These are phyloP conservation scores for Metridium senile DNA, from an alignment of 92 coral and sea anemone species.

Conservation along the genomic window DNA sequence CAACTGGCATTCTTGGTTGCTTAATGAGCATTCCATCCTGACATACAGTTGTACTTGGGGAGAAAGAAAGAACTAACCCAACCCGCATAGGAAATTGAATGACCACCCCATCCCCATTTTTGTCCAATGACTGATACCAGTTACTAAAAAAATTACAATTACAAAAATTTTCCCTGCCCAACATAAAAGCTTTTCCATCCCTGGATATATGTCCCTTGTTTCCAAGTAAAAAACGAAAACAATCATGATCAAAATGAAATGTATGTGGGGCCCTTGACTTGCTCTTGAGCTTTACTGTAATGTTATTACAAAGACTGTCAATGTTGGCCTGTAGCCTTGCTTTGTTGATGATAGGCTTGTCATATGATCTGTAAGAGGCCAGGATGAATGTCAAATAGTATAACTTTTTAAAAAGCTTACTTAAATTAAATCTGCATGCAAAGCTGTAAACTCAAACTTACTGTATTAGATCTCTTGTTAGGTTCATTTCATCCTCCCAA, in stretches of 20 bases:
- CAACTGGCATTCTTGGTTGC: constrained; percentile 56
- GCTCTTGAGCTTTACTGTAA: constrained; percentile 51
- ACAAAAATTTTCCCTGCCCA: constrained; percentile 40
- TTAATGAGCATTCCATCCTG: constrained; percentile 35
- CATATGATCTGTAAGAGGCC: constrained; percentile 27
- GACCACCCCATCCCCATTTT: constrained; percentile 63
- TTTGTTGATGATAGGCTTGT: constrained; percentile 30
- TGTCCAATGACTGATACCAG: constrained; percentile 70
- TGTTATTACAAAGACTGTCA: constrained; percentile 41
- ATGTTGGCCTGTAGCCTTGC: constrained; percentile 41
- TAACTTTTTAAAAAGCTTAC: not conserved
- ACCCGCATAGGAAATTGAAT: constrained; percentile 54
- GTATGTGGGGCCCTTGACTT: constrained; percentile 43
- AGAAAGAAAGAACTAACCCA: constrained; percentile 38
- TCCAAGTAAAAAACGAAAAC: constrained; percentile 45
- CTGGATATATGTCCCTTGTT: constrained; percentile 47
- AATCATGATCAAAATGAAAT: constrained; percentile 61
- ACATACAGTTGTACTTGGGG: constrained; percentile 35
- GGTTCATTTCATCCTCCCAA: constrained; percentile 34
- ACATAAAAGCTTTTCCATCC: constrained; percentile 59
- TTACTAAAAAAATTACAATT: constrained; percentile 23
- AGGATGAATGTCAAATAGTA: not conserved
- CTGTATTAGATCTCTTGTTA: constrained; percentile 41
- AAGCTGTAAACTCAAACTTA: too few species aligned
- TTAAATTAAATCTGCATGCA: not conserved